Evolutionary conservation across 2,113 vertebrate species (phyloP), one percentile per base, ranked within the genome.

Genomic region (Lepus europaeus): DNA sequence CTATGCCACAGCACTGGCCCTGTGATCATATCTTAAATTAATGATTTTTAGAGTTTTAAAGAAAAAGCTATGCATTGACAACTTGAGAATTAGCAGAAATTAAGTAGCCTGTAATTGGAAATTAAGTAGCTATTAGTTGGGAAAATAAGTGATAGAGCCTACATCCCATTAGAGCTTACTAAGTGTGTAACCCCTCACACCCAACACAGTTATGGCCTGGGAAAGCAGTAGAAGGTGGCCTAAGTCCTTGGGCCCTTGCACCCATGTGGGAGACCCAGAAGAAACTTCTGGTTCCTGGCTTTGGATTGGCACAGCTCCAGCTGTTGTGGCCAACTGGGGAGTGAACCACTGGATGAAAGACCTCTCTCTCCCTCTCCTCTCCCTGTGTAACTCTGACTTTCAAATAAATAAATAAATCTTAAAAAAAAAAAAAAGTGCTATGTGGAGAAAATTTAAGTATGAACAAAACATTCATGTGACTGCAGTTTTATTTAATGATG

Each of bases 1-100:
- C 45, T 45, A 8, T 45, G 45, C 45, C 45, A 45, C 45, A 45
- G 45, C 45, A 45, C 45, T 45, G 45, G 7, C 45, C 45, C 45
- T 45, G 45, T 45, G 45, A 45, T 45, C 14, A 39, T 72, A 33
- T 74, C 29, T 49, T 81, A 25, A 66, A 68, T 81, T 51, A 85
- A 39, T 78, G 76, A 14, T 73, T 77, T 86, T 92, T 87, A 86
- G 29, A 33, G 25, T 70, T 92, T 89, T 76, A 49, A 51, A 51
- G 13, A 93, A 61, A 80, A 88, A 72, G 14, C 49, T 87, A 9
- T 66, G n/a, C 27, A 13, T 86, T 72, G 39, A 33, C 85, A 51
- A 88, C n/a, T 76, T 93, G 45, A 91, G 74, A 74, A 87, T 77
- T 91, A 91, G 20, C 22, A 72, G 45, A 74, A 85, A 63, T 94